phyloP scores from a whole-genome alignment of 2,113 vertebrate genomes.

The Aspidoscelis tigris region DNA sequence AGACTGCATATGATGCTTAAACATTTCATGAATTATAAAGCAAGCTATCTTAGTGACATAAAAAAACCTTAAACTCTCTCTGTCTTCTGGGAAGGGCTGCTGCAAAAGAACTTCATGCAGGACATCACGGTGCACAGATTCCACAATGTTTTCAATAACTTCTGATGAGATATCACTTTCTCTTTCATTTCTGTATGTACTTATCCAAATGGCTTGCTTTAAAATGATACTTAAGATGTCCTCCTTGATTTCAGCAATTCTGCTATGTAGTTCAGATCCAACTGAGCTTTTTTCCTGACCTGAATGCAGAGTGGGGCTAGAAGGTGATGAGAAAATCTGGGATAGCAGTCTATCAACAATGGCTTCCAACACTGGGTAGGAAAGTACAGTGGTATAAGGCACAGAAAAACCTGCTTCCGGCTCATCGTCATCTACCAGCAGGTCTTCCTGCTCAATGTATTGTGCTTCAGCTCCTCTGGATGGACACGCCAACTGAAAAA shows the following conservation, averaged over 20 bases:
- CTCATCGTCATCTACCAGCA: neutral
- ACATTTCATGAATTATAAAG: slow-evolving; percentile 30
- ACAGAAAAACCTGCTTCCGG: neutral
- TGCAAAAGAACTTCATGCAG: slow-evolving; percentile 22
- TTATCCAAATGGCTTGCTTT: slow-evolving; percentile 25
- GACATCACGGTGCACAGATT: slow-evolving; percentile 19
- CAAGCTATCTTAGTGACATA: slow-evolving; percentile 29
- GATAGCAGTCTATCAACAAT: neutral
- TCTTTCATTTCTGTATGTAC: neutral
- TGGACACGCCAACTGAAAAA: neutral
- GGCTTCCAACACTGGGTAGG: neutral
- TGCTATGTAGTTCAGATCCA: neutral
- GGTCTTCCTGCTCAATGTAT: neutral
- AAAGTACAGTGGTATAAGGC: neutral
- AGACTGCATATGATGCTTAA: slow-evolving; percentile 23
- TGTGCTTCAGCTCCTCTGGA: neutral
- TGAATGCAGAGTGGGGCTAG: neutral
- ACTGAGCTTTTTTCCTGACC: neutral
- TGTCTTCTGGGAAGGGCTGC: slow-evolving; percentile 18
- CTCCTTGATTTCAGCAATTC: neutral
- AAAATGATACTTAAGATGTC: neutral
- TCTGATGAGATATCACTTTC: neutral
- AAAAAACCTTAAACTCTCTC: slow-evolving; percentile 3
- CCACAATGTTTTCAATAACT: slow-evolving; percentile 5
- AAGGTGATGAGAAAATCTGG: neutral